Base-by-base conservation (phyloP, 2,113 vertebrate species). In the Martes martes region DNA sequence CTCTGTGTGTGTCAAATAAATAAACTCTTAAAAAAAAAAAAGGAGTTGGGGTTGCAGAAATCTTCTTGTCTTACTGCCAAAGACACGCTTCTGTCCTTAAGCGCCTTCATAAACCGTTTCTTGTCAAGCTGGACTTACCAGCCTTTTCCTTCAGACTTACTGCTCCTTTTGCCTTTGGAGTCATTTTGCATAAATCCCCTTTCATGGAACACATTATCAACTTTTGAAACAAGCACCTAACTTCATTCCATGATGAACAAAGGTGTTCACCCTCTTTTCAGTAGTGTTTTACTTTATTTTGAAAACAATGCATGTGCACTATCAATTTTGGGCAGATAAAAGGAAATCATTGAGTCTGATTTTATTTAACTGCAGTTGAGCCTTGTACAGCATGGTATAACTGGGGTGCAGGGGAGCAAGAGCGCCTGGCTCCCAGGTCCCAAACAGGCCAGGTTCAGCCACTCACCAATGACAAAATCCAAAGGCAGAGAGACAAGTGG, bases 261-360 rank as follows among this genome's bases (percentile, higher is more conserved):
- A 65, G 28, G 2, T 39, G 3, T 4, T 33, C 10, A 19, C 7
- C 28, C 57, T 78, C 63, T 82, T 45, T 97, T 85, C 87, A 31
- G 61, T 90, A 59, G 14, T 93, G 19, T 69, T 89, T 90, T 80
- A 86, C 79, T 71, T 36, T 87, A n/a, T 59, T 94, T 45, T 96
- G 83, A 52, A 78, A 78, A 80, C 89, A 24, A 18, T 45, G 50
- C 33, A 13, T 6, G 36, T 63, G 36, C 16, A 47, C 81, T 93
- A 6, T 89, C 73, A 4, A 7, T 69, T 93, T 65, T 39, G 91
- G 89, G 50, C 45, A 74, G 59, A 80, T 85, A 73, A 91, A 91
- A 94, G 50, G 81, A 92, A 94, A 84, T 50, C 28, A 31, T 57
- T 87, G 80, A 67, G 71, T 45, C 69, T 78, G 57, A 28, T 39